These are phyloP conservation scores for Nephrotoma flavescens DNA, from an alignment of 2,888 invertebrate species.

Conservation along the genomic window DNA sequence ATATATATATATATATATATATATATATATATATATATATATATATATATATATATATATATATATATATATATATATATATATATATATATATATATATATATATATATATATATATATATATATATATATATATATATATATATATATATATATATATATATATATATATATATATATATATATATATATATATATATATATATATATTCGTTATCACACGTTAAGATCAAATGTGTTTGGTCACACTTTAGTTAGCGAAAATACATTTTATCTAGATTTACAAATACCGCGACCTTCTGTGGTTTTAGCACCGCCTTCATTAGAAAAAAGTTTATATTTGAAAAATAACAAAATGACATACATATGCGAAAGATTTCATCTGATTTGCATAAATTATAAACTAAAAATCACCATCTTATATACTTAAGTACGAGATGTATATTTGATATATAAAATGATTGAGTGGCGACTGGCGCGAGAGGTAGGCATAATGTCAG, in stretches of 20 bases:
- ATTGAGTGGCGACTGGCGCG: background rate
- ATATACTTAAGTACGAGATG: background rate
- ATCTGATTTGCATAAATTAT: background rate
- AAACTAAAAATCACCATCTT: background rate
- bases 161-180: too few relatives aligned
- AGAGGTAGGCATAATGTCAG: background rate
- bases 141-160: too few relatives aligned
- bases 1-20: too few relatives aligned
- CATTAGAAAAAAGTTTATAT: background rate
- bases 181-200: too few relatives aligned
- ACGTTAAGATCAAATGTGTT: background rate
- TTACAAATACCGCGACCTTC: background rate
- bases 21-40: too few relatives aligned
- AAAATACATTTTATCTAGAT: background rate
- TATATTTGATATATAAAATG: background rate
- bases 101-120: too few relatives aligned
- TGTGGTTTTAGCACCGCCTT: background rate
- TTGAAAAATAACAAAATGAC: background rate
- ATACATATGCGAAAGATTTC: background rate
- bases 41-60: background rate
- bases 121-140: too few relatives aligned
- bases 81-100: too few relatives aligned
- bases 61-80: too few relatives aligned
- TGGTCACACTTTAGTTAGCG: background rate
- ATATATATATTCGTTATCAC: background rate